Evolutionary conservation across 2,888 invertebrate species (phyloP).

Genomic region (Criorhina ranunculi): DNA sequence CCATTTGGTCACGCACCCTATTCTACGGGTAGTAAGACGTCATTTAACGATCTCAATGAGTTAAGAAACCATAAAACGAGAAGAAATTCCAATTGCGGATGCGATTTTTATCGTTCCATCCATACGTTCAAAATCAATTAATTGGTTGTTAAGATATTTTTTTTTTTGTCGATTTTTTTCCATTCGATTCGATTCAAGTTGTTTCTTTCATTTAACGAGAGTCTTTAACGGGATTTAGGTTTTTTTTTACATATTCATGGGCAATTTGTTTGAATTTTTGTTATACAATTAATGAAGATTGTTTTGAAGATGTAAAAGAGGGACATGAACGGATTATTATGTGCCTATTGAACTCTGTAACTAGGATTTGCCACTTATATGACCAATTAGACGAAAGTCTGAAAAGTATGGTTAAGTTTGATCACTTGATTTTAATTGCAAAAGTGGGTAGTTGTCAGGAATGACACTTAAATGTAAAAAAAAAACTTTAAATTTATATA

Average conservation of each 20-base stretch:
- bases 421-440: too few relatives aligned
- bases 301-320: too few relatives aligned
- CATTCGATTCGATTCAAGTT: not conserved
- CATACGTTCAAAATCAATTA: conserved; percentile 64
- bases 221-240: conserved; percentile 17
- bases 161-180: too few relatives aligned
- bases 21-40: not conserved
- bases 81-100: conserved; percentile 52
- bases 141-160: conserved; percentile 45
- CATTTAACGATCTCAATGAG: conserved; percentile 49
- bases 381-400: too few relatives aligned
- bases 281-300: not conserved
- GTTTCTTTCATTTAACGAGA: conserved; percentile 1
- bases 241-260: conserved; percentile 5
- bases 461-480: too few relatives aligned
- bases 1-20: conserved; percentile 54
- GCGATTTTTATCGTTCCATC: conserved; percentile 53
- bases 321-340: not conserved
- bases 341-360: too few relatives aligned
- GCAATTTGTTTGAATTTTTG: conserved; percentile 6
- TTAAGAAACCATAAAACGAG: conserved; percentile 52
- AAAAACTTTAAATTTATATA: too few relatives aligned
- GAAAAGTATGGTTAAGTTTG: too few relatives aligned
- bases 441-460: too few relatives aligned
- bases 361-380: too few relatives aligned